A percentile compares a stretch with the other conserved stretches of the same genome.
Evolutionary conservation across 2,113 vertebrate genomes (phyloP).

Genomic region (Myrmophylax atrothorax): DNA sequence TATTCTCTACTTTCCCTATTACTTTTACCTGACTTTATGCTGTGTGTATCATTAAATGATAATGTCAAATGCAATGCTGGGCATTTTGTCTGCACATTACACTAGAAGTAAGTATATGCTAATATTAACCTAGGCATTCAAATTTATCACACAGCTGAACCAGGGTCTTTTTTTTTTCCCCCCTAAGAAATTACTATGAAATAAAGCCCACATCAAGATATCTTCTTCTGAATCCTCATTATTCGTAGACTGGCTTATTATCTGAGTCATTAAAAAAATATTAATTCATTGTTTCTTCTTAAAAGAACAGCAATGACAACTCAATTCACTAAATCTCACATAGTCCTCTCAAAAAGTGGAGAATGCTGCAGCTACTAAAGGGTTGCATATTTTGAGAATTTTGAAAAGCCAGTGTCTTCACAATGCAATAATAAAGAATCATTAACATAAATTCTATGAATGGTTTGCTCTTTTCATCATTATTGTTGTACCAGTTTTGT

Average conservation of each 20-base stretch:
- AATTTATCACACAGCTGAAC: not conserved
- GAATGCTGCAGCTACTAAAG: not conserved
- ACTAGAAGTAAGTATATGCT: not conserved
- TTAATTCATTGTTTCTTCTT: not conserved
- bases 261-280: not conserved
- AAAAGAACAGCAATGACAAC: not conserved
- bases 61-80: not conserved
- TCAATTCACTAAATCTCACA: not conserved
- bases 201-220: not conserved
- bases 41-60: not conserved
- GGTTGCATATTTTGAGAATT: not conserved
- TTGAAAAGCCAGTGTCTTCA: not conserved
- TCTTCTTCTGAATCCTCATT: not conserved
- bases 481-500: not conserved
- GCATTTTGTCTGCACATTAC: not conserved
- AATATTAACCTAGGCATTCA: not conserved
- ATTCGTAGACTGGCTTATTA: not conserved
- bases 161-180: not conserved
- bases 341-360: not conserved
- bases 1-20: not conserved
- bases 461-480: not conserved
- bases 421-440: not conserved
- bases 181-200: not conserved
- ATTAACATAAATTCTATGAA: not conserved
- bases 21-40: not conserved